Percentiles rank a stretch among this genome's conserved stretches.
These are phyloP conservation scores for Mirounga angustirostris DNA, from an alignment of 2,113 vertebrate species.

Conservation along the genomic window DNA sequence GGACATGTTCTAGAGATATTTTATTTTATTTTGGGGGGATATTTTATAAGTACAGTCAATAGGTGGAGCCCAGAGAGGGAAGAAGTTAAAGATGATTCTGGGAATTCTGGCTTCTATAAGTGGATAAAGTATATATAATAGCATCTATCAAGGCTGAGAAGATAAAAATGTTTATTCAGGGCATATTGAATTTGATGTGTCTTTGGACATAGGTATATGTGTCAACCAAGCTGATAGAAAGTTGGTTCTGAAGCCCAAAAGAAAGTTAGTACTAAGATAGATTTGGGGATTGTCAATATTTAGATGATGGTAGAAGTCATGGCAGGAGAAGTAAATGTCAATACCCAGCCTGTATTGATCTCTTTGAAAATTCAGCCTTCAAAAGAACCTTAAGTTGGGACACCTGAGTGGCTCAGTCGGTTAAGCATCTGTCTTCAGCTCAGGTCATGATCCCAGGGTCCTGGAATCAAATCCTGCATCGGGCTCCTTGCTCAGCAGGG, in stretches of 20 bases:
- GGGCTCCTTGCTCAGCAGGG: too few species aligned
- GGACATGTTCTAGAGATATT: not conserved
- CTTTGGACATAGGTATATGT: not conserved
- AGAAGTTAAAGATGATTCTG: not conserved
- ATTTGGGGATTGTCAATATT: not conserved
- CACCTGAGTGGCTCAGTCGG: too few species aligned
- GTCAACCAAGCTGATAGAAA: not conserved
- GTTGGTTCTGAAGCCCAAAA: not conserved
- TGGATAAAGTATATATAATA: not conserved
- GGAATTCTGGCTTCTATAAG: not conserved
- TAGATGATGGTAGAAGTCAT: not conserved
- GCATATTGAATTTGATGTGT: not conserved
- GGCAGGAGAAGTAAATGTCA: not conserved
- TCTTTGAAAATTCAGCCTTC: not conserved
- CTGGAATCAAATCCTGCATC: too few species aligned
- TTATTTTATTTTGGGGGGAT: not conserved
- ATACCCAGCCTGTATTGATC: not conserved
- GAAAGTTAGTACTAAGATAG: not conserved
- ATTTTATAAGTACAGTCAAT: not conserved
- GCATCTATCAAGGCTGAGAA: not conserved
- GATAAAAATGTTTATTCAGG: not conserved
- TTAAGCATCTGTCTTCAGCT: too few species aligned
- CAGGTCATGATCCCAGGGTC: too few species aligned
- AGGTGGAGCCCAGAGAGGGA: not conserved
- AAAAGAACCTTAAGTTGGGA: not conserved